Conservation (phyloP, 2,113 vertebrate species). For the Carassius auratus region DNA sequence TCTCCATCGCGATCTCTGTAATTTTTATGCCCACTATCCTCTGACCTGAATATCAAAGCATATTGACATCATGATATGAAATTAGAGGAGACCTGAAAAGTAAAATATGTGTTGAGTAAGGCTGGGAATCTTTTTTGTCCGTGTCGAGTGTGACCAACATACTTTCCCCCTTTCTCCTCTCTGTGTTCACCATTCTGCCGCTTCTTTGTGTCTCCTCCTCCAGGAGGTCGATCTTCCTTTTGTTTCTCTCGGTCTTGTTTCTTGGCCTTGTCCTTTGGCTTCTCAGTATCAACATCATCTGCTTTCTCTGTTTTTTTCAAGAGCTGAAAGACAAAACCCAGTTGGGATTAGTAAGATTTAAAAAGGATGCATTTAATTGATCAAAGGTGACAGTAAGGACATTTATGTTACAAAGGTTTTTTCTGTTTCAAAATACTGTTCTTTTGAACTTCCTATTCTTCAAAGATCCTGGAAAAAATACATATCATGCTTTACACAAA, state of each 20-base stretch:
- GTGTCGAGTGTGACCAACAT: slow-evolving; percentile 50
- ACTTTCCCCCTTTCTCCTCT: slow-evolving; percentile 91
- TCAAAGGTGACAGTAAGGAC: no score
- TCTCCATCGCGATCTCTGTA: slow-evolving; percentile 87
- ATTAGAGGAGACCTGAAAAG: neutral
- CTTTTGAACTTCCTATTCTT: no score
- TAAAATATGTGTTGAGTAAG: neutral
- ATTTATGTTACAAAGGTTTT: no score
- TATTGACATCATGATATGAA: neutral
- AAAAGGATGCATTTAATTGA: no score
- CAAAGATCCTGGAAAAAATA: neutral
- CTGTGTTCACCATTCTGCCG: slow-evolving; percentile 84
- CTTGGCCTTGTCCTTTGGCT: slow-evolving; percentile 87
- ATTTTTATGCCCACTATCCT: slow-evolving; percentile 86
- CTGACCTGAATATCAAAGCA: slow-evolving; percentile 70
- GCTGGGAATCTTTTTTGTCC: neutral
- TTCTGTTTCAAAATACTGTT: no score
- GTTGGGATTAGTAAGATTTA: neutral
- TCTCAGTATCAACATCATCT: slow-evolving; percentile 87
- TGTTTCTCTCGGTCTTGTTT: slow-evolving; percentile 86
- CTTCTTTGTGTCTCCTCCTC: slow-evolving; percentile 73
- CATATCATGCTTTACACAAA: neutral
- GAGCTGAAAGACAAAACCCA: slow-evolving; percentile 76
- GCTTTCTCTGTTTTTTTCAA: slow-evolving; percentile 93
- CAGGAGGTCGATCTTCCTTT: slow-evolving; percentile 82